Base-by-base conservation (phyloP, 2,888 invertebrate genomes). In the Prosapia bicincta region DNA sequence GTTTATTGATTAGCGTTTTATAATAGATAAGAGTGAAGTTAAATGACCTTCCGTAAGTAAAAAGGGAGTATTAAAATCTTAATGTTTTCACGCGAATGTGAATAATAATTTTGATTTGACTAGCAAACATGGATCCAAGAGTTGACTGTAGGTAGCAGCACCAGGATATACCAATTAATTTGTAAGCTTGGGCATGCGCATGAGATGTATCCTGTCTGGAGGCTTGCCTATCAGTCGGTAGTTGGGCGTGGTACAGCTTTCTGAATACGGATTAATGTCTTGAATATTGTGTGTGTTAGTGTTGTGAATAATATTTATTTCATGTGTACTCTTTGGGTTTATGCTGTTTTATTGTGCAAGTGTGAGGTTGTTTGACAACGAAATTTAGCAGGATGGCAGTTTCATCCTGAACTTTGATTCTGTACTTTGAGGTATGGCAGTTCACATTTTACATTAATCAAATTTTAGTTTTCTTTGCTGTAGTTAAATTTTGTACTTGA, bases 241-340 rank as follows among this genome's bases (percentile, higher is more conserved):
- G 74, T 71, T 71, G 77, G 77, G 77, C 77, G 77, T 77, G 77
- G 77, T 70, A 69, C 74, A 25, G 72, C 32, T 72, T 72, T 72
- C 65, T 38, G 38, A 38, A 38, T 38, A 38, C 38, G 38, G 7
- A 13, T 13, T 38, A 38, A 38, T 38, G 38, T 38, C 38, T 38
- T 38, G 10, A 38, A 7, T 38, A 38, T 38, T 38, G 38, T 38
- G 38, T 38, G 38, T 38, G 38, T 38, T 38, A 13, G 38, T 38
- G 38, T 15, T 38, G 38, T 38, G 38, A 13, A 13, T 9, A 7
- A 7, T 38, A 13, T 38, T 38, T 13, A 13, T 13, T 38, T 38
- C 10, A 38, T 38, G 38, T 38, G 38, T 38, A 38, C 38, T 38
- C 7, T 2, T 13, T 38, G 38, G 6, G 38, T 38, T 38, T 38